These are phyloP conservation scores for Siniperca chuatsi DNA, from an alignment of 2,113 vertebrate genomes.

Conservation along the genomic window DNA sequence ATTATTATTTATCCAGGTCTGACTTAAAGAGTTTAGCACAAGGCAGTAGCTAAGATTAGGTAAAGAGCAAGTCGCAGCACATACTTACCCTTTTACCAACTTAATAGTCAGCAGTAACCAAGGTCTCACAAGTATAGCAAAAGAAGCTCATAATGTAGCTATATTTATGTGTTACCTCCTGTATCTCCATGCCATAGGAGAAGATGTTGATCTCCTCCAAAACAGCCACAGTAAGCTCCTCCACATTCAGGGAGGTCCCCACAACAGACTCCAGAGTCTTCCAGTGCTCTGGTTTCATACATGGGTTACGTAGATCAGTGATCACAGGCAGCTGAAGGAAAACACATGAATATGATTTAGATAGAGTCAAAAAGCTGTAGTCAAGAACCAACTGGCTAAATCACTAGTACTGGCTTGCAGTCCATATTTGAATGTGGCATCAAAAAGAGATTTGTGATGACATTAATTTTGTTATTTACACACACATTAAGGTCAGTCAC, in stretches of 20 bases:
- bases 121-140: neutral
- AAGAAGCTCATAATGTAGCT: neutral
- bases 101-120: neutral
- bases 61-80: neutral
- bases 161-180: slow-evolving; percentile 77
- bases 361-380: neutral
- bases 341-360: neutral
- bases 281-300: slow-evolving; percentile 87
- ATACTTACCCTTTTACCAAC: neutral
- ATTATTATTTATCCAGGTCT: neutral
- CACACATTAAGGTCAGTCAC: neutral
- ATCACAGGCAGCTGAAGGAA: slow-evolving; percentile 85
- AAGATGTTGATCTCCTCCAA: slow-evolving; percentile 84
- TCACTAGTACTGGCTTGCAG: neutral
- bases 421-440: neutral
- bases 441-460: neutral
- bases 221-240: slow-evolving; percentile 79
- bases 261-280: slow-evolving; percentile 81
- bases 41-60: neutral
- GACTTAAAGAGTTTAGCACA: neutral
- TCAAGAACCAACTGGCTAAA: neutral
- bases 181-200: slow-evolving; percentile 83
- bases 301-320: slow-evolving; percentile 86
- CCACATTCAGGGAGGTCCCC: slow-evolving; percentile 72
- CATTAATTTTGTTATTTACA: neutral